Conservation (phyloP, 2,797 vertebrate genomes). For the Anguilla pacifica region DNA sequence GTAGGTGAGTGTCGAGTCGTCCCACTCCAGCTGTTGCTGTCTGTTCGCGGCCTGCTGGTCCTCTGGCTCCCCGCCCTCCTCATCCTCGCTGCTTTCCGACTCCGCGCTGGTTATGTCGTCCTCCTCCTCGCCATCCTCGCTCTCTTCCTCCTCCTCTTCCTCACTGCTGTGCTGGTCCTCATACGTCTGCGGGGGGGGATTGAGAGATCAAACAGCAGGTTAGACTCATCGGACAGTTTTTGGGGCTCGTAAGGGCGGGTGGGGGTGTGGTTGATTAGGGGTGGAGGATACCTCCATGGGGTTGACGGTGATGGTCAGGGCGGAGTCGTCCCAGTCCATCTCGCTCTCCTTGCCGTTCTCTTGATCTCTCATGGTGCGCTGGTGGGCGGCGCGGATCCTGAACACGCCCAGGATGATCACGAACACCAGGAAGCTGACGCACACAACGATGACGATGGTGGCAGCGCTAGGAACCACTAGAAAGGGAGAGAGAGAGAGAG, state of each 20-base stretch:
- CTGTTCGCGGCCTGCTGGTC: conserved; percentile 85
- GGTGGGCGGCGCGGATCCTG: conserved; percentile 93
- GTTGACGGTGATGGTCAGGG: conserved; percentile 97
- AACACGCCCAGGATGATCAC: conserved; percentile 98
- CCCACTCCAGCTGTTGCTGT: conserved; percentile 99
- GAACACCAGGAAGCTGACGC: conserved; percentile 97
- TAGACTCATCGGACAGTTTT: not conserved
- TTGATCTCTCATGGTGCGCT: conserved; percentile 87
- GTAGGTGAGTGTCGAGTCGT: conserved; percentile 97
- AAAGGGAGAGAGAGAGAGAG: not conserved
- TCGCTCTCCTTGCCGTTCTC: conserved; percentile 93
- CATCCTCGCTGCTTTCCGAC: conserved; percentile 96
- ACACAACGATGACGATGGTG: conserved; percentile 94
- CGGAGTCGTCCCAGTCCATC: conserved; percentile 99
- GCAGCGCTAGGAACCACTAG: conserved; percentile 94
- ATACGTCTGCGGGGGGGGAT: conserved; percentile 76
- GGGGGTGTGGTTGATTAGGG: not conserved
- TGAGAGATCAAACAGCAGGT: not conserved
- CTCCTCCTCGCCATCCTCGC: conserved; percentile 93
- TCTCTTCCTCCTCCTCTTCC: conserved; percentile 95
- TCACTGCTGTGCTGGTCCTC: conserved; percentile 99
- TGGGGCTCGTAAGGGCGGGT: not conserved
- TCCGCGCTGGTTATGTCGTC: conserved; percentile 97
- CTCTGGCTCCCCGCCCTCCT: conserved; percentile 87
- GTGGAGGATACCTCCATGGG: conserved; percentile 89